These are phyloP conservation scores for Leucophenga maculata DNA, from an alignment of 2,888 invertebrate genomes.

Conservation along the genomic window DNA sequence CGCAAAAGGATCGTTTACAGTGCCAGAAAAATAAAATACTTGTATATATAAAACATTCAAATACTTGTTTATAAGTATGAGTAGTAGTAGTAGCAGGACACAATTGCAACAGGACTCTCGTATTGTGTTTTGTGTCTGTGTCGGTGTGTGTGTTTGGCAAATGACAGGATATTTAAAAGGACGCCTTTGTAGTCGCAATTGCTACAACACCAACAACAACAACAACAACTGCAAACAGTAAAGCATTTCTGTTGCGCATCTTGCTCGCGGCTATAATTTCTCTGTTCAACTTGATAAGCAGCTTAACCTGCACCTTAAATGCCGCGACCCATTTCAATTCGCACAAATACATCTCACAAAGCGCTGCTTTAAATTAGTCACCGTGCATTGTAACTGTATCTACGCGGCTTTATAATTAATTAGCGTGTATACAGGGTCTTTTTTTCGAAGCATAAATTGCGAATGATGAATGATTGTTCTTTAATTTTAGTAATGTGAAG, in stretches of 20 bases:
- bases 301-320: conserved; percentile 59
- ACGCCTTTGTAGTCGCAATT: conserved; percentile 63
- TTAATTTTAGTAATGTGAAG: too few relatives aligned
- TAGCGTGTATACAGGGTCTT: conserved; percentile 33
- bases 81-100: conserved; percentile 41
- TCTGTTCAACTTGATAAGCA: conserved; percentile 65
- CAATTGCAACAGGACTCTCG: conserved; percentile 60
- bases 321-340: conserved; percentile 27
- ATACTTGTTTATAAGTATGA: conserved; percentile 15
- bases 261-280: conserved; percentile 64
- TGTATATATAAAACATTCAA: neutral
- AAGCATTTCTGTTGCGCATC: conserved; percentile 56
- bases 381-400: conserved; percentile 33
- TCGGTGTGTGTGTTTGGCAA: conserved; percentile 45
- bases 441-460: neutral
- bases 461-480: neutral
- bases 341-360: neutral
- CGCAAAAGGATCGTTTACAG: conserved; percentile 27
- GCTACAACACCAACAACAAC: conserved; percentile 42
- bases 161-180: conserved; percentile 66
- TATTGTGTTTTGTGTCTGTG: conserved; percentile 49
- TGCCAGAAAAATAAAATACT: conserved; percentile 6
- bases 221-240: conserved; percentile 47
- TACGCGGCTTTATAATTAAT: conserved; percentile 53
- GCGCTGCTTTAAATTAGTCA: neutral